Percentiles rank a stretch among this genome's conserved stretches.
These are phyloP conservation scores for Porites lutea DNA, from an alignment of 64 coral and sea anemone species.

Conservation along the genomic window DNA sequence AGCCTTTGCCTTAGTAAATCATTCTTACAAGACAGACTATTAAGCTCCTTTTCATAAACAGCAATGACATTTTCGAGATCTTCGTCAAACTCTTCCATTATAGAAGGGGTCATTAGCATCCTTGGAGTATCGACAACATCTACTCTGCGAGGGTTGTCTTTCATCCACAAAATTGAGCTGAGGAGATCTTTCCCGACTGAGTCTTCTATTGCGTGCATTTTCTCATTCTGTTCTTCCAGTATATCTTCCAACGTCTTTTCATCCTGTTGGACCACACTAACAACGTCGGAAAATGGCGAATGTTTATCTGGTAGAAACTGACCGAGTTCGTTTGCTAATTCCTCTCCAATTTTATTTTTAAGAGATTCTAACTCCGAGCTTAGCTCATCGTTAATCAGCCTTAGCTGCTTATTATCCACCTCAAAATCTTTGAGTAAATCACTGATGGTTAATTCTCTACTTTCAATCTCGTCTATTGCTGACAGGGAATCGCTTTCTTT, in stretches of 20 bases:
- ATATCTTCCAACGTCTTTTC: constrained; percentile 40
- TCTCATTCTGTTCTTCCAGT: constrained; percentile 47
- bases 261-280: not conserved
- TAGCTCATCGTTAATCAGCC: constrained; percentile 49
- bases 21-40: constrained; percentile 48
- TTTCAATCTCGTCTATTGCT: constrained; percentile 44
- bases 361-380: constrained; percentile 52
- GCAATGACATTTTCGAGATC: constrained; percentile 71
- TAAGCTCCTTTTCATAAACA: constrained; percentile 65
- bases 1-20: constrained; percentile 39
- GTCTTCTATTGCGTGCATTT: constrained; percentile 16
- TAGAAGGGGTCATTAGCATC: not conserved
- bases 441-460: constrained; percentile 46
- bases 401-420: constrained; percentile 62
- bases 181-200: constrained; percentile 39
- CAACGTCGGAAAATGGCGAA: constrained; percentile 2
- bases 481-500: not conserved
- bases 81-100: constrained; percentile 56
- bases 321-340: constrained; percentile 47
- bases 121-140: not conserved
- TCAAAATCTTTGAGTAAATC: constrained; percentile 53
- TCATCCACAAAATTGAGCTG: not conserved
- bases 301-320: not conserved
- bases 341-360: constrained; percentile 69
- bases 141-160: not conserved